Evolutionary conservation across 2,113 vertebrate species (phyloP), one percentile per base, ranked within the genome.

Genomic region (Centropristis striata): DNA sequence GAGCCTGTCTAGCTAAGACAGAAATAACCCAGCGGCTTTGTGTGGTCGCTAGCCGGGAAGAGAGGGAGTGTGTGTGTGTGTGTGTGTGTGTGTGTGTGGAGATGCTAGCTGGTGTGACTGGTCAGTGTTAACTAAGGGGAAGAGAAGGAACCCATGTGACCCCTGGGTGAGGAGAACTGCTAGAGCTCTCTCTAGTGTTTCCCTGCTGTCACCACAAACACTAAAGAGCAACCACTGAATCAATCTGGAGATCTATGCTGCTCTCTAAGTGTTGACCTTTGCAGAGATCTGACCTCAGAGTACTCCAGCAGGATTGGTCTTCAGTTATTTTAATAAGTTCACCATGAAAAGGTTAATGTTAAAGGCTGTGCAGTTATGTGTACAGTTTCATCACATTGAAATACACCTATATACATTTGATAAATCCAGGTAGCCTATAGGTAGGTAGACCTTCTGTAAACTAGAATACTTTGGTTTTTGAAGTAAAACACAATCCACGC

Each of bases 11-110:
- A 28, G 16, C n/a, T 13, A 23, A 60, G 63, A 25, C 75, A 27
- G 49, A 75, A 83, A 78, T 64, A 86, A 63, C 32, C 32, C 3
- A 18, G 49, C 18, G 14, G 14, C 44, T 59, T 28, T 5, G 7
- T 64, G 39, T 28, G 44, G 20, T 49, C n/a, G 15, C 27, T 21
- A 21, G 21, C 10, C 16, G 15, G 36, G 44, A 68, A 23, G 36
- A 37, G 59, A 50, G 53, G 39, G n/a, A n/a, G n/a, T n/a, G n/a
- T n/a, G n/a, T n/a, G n/a, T n/a, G n/a, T n/a, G n/a, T n/a, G n/a
- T n/a, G n/a, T n/a, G n/a, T n/a, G n/a, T n/a, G n/a, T n/a, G n/a
- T n/a, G n/a, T n/a, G n/a, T n/a, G n/a, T n/a, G n/a, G 58, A 47
- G 41, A 60, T 27, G 23, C 5, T 8, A 0, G 10, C 21, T 63